Conservation (phyloP, 2,888 invertebrate species). For the Polydesmus complanatus region DNA sequence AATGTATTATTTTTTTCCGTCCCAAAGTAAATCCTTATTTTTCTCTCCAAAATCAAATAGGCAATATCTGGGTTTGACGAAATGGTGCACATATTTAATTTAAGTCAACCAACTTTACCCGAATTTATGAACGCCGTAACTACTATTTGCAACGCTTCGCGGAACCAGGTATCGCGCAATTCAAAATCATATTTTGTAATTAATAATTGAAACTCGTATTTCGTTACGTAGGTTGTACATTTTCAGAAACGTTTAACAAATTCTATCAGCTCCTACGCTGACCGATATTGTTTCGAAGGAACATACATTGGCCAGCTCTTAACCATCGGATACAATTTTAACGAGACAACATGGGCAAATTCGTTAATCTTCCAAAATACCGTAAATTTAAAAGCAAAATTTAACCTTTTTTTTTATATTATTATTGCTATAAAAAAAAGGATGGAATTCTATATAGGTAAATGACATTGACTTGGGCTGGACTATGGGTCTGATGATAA, state of each 20-base stretch:
- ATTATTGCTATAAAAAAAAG: background rate
- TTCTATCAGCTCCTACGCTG: too few species aligned
- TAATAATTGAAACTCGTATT: background rate
- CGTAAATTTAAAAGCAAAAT: too few species aligned
- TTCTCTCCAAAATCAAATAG: conserved; percentile 25
- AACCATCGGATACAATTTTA: conserved; percentile 32
- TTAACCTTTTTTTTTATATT: too few species aligned
- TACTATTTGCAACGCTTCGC: conserved; percentile 26
- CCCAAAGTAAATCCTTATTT: background rate
- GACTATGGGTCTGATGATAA: conserved; percentile 38
- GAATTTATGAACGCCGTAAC: conserved; percentile 24
- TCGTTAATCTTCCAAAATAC: background rate
- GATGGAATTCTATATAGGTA: conserved; percentile 24
- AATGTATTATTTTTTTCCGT: background rate
- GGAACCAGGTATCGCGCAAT: too few species aligned
- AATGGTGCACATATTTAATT: conserved; percentile 30
- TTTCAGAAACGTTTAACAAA: background rate
- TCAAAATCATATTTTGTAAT: too few species aligned
- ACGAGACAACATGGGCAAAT: conserved; percentile 28
- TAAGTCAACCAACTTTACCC: conserved; percentile 24
- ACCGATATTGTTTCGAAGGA: conserved; percentile 26
- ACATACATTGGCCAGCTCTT: conserved; percentile 29
- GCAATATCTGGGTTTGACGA: conserved; percentile 37
- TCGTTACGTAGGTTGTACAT: background rate
- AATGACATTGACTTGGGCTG: conserved; percentile 34